These are phyloP conservation scores for Danaus chrysippus DNA, from an alignment of 2,888 invertebrate species.

Conservation along the genomic window DNA sequence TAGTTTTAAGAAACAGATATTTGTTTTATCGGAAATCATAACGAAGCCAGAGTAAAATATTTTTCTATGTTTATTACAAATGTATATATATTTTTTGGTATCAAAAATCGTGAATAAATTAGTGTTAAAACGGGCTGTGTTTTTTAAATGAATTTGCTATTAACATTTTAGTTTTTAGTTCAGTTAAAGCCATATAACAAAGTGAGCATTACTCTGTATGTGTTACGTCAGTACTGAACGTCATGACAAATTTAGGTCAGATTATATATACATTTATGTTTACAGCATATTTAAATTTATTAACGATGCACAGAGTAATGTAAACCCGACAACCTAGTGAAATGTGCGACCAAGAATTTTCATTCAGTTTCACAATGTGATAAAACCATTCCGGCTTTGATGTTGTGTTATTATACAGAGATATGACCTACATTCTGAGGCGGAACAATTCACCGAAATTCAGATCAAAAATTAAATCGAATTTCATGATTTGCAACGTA, in stretches of 20 bases:
- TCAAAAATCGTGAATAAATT: too few species aligned
- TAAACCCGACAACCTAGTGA: slow-evolving; percentile 29
- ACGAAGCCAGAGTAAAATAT: not conserved
- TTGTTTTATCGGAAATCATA: not conserved
- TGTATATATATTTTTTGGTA: too few species aligned
- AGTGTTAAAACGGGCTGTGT: too few species aligned
- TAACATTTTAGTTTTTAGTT: slow-evolving; percentile 36
- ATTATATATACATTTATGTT: slow-evolving; percentile 60
- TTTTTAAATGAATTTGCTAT: too few species aligned
- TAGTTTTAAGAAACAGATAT: not conserved
- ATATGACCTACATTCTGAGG: slow-evolving; percentile 20
- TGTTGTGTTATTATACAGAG: slow-evolving; percentile 19
- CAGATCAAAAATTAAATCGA: slow-evolving; percentile 6
- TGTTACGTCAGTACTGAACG: slow-evolving; percentile 65
- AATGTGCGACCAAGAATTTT: slow-evolving; percentile 25
- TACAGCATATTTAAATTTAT: slow-evolving; percentile 65
- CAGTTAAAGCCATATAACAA: slow-evolving; percentile 38
- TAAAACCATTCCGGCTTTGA: slow-evolving; percentile 22
- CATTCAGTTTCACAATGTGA: slow-evolving; percentile 29
- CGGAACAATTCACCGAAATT: slow-evolving; percentile 10
- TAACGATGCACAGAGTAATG: slow-evolving; percentile 40
- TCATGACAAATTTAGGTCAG: slow-evolving; percentile 70
- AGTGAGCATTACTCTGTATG: slow-evolving; percentile 46
- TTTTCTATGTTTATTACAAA: too few species aligned
- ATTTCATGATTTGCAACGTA: not conserved